Percentiles rank a stretch among this genome's conserved stretches.
Conservation (phyloP, 2,888 invertebrate genomes). For the Cataglyphis cursor region DNA sequence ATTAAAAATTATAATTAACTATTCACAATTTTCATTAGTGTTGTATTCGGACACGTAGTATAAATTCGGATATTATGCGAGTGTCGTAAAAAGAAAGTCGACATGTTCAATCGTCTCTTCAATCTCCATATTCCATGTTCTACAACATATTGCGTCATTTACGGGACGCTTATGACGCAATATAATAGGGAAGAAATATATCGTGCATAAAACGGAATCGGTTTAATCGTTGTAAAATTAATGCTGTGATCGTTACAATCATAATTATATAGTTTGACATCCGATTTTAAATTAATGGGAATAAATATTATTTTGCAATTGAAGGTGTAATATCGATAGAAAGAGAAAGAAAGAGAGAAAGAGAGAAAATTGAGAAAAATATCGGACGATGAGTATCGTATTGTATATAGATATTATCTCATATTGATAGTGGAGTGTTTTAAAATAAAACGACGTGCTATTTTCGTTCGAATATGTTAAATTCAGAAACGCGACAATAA, state of each 20-base stretch:
- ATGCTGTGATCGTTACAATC: background rate
- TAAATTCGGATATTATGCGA: too few relatives aligned
- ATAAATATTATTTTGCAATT: background rate
- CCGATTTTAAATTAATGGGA: background rate
- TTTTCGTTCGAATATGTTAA: background rate
- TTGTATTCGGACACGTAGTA: too few relatives aligned
- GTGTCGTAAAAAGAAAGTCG: too few relatives aligned
- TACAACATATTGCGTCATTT: background rate
- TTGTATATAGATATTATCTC: background rate
- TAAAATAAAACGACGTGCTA: background rate
- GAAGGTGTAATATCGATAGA: background rate
- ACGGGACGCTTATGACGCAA: background rate
- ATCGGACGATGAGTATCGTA: background rate
- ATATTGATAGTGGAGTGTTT: background rate
- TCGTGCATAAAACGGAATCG: background rate
- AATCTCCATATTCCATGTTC: too few relatives aligned
- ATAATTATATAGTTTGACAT: background rate
- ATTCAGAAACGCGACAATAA: background rate
- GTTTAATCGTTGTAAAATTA: background rate
- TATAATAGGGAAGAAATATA: background rate
- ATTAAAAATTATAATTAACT: too few relatives aligned
- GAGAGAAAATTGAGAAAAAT: background rate
- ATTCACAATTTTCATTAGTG: too few relatives aligned
- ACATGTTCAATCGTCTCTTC: too few relatives aligned
- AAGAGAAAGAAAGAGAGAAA: too few relatives aligned